phyloP scores from a whole-genome alignment of 1,140 invertebrate genomes.

The Bombus breviceps region DNA sequence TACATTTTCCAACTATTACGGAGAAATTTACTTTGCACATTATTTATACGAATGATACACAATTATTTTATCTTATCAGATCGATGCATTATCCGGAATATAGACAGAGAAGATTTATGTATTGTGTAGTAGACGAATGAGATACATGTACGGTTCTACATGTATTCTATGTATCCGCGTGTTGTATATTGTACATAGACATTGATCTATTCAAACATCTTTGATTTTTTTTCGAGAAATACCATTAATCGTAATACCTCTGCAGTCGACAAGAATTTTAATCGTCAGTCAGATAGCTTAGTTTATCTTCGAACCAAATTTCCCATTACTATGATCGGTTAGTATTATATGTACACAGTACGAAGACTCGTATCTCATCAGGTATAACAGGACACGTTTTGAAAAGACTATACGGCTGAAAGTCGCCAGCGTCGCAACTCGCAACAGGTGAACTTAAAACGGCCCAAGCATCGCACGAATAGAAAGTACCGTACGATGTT shows the following conservation, averaged over 20 bases:
- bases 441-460: conserved; percentile 49
- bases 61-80: conserved; percentile 39
- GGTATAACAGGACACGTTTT: conserved; percentile 8
- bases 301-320: conserved; percentile 14
- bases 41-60: background rate
- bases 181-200: background rate
- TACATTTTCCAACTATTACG: background rate
- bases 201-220: background rate
- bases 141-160: background rate
- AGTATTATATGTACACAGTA: background rate
- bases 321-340: conserved; percentile 14
- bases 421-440: conserved; percentile 8
- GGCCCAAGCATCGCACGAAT: conserved; percentile 6
- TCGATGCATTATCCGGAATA: background rate
- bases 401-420: conserved; percentile 4
- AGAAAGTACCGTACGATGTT: conserved; percentile 38
- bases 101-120: background rate
- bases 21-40: too few relatives aligned
- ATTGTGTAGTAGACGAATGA: background rate
- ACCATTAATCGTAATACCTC: conserved; percentile 26
- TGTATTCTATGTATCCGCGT: background rate
- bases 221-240: background rate
- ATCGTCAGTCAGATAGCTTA: background rate
- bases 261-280: background rate
- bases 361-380: background rate